A percentile compares a stretch with the other conserved stretches of the same genome.
Evolutionary conservation across 2,888 invertebrate genomes (phyloP).

Genomic region (Thymelicus sylvestris): DNA sequence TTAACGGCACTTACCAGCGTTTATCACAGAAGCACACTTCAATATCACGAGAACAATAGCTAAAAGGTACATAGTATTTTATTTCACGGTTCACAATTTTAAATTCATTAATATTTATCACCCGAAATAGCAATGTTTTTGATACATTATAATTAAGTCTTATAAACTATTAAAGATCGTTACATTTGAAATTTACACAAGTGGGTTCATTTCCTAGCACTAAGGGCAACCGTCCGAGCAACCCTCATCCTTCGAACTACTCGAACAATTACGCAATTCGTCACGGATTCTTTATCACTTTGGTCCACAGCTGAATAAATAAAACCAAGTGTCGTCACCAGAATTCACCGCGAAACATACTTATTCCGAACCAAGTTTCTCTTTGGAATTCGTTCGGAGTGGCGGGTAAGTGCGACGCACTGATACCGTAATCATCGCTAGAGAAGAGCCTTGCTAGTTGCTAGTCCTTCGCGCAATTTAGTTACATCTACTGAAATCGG

Average conservation of each 20-base stretch:
- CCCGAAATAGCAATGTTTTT: not conserved
- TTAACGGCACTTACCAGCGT: constrained; percentile 19
- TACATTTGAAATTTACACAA: constrained; percentile 17
- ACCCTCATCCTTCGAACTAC: constrained; percentile 29
- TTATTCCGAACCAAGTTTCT: not conserved
- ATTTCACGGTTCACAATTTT: not conserved
- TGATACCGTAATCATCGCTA: not conserved
- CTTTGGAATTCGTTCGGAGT: not conserved
- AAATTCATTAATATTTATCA: not conserved
- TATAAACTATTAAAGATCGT: constrained; percentile 2
- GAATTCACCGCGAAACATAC: constrained; percentile 17
- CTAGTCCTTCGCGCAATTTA: constrained; percentile 33
- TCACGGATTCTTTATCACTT: constrained; percentile 35
- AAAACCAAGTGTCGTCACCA: constrained; percentile 38
- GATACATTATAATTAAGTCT: not conserved
- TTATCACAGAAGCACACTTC: constrained; percentile 6
- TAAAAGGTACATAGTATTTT: constrained; percentile 26
- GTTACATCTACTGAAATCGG: constrained; percentile 61
- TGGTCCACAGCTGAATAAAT: constrained; percentile 57
- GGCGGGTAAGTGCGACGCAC: not conserved
- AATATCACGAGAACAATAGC: constrained; percentile 12
- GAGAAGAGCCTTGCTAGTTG: constrained; percentile 29
- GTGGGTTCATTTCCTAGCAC: constrained; percentile 9
- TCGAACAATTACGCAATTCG: constrained; percentile 33
- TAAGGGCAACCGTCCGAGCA: constrained; percentile 14